Conservation (phyloP, 1,140 invertebrate species). For the Brachionus paranguensis region DNA sequence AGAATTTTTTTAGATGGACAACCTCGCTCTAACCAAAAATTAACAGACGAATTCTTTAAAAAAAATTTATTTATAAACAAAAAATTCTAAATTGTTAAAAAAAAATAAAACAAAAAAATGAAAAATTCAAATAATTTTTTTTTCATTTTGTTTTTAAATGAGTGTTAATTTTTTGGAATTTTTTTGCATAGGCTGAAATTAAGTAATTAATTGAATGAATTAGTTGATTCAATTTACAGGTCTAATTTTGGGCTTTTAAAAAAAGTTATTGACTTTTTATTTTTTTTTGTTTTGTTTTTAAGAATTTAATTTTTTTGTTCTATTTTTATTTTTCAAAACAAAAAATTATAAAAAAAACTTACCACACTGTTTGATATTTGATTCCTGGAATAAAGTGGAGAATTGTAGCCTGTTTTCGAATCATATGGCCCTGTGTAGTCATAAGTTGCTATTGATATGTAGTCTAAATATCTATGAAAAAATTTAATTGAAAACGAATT, state of each 20-base stretch:
- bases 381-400: constrained; percentile 47
- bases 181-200: too few species aligned
- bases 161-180: too few species aligned
- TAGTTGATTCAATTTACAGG: too few species aligned
- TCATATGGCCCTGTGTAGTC: constrained; percentile 93
- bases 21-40: constrained; percentile 73
- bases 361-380: constrained; percentile 9
- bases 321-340: too few species aligned
- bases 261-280: too few species aligned
- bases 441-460: constrained; percentile 83
- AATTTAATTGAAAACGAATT: neutral
- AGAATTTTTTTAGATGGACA: constrained; percentile 91
- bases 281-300: too few species aligned
- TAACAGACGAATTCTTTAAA: constrained; percentile 54
- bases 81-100: neutral
- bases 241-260: too few species aligned
- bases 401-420: constrained; percentile 65
- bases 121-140: too few species aligned
- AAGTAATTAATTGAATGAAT: too few species aligned
- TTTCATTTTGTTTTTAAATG: too few species aligned
- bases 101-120: too few species aligned
- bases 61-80: neutral
- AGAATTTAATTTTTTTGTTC: too few species aligned
- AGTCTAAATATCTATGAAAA: constrained; percentile 62
- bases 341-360: neutral